A percentile compares a stretch with the other conserved stretches of the same genome.
Evolutionary conservation across 1,140 invertebrate genomes (phyloP).

Genomic region (Drosophila azteca): DNA sequence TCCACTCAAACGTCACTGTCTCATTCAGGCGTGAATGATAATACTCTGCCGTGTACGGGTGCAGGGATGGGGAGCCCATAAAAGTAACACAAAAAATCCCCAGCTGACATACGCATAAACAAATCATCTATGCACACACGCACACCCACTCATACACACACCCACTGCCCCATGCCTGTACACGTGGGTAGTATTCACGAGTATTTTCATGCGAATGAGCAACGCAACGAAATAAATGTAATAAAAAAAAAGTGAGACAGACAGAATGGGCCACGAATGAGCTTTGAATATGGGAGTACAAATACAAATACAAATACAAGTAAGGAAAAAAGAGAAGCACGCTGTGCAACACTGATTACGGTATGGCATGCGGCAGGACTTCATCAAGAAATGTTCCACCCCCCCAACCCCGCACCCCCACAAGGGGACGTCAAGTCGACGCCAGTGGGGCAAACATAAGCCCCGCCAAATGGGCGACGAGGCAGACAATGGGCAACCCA

Average conservation of each 20-base stretch:
- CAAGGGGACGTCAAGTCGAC: constrained; percentile 37
- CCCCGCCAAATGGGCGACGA: constrained; percentile 58
- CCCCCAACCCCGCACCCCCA: neutral
- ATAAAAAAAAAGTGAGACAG: constrained; percentile 55
- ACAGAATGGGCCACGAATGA: constrained; percentile 1
- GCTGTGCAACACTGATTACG: constrained; percentile 71
- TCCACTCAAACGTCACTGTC: no score
- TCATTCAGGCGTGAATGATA: constrained; percentile 56
- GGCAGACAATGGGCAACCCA: constrained; percentile 33
- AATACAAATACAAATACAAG: constrained; percentile 29
- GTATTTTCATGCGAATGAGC: constrained; percentile 32
- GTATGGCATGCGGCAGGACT: constrained; percentile 53
- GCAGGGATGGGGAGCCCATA: constrained; percentile 7
- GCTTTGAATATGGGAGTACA: constrained; percentile 4
- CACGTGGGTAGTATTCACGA: constrained; percentile 15
- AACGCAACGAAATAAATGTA: constrained; percentile 58
- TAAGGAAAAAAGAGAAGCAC: constrained; percentile 57
- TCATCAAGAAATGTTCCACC: constrained; percentile 41
- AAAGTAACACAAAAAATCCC: constrained; percentile 43
- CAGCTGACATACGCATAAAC: constrained; percentile 41
- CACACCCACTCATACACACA: constrained; percentile 13
- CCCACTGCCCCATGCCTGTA: constrained; percentile 6
- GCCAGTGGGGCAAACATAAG: constrained; percentile 28
- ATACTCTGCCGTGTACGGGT: constrained; percentile 5
- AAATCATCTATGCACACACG: constrained; percentile 30